A percentile compares a stretch with the other conserved stretches of the same genome.
These are phyloP conservation scores for Meteorus sp. DNA, from an alignment of 1,140 invertebrate genomes.

Conservation along the genomic window DNA sequence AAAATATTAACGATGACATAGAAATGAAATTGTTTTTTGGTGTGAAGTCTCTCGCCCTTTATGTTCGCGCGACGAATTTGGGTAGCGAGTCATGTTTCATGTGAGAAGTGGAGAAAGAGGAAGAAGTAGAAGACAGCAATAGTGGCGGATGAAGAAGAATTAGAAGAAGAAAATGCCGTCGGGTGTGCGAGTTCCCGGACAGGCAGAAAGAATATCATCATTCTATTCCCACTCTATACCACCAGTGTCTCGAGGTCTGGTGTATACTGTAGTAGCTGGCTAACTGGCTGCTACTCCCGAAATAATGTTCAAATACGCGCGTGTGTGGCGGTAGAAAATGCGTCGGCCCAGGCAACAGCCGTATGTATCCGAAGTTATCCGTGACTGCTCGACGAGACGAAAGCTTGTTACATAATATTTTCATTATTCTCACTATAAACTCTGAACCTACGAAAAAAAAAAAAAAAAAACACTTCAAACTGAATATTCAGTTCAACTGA, in stretches of 20 bases:
- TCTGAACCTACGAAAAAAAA: no score
- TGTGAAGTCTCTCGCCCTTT: neutral
- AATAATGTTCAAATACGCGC: conserved; percentile 41
- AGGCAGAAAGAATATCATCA: no score
- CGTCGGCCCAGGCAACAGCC: conserved; percentile 13
- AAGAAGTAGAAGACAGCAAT: neutral
- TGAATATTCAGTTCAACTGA: no score
- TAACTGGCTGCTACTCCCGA: conserved; percentile 42
- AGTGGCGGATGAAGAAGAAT: no score
- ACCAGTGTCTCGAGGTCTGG: conserved; percentile 24
- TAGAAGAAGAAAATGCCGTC: neutral
- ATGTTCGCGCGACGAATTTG: conserved; percentile 17
- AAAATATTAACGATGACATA: no score
- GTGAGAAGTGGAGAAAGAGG: conserved; percentile 2
- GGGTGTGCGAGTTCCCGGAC: conserved; percentile 15
- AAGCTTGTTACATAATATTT: conserved; percentile 22
- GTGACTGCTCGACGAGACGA: neutral
- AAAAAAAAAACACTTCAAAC: no score
- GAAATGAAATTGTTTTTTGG: no score
- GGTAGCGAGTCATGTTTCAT: conserved; percentile 26
- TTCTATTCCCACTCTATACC: neutral
- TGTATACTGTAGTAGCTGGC: conserved; percentile 4
- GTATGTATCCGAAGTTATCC: neutral
- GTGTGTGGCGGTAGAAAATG: conserved; percentile 10
- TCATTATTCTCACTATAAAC: no score